Conservation (phyloP, 1,140 invertebrate species). For the Dinothrombium tinctorium region DNA sequence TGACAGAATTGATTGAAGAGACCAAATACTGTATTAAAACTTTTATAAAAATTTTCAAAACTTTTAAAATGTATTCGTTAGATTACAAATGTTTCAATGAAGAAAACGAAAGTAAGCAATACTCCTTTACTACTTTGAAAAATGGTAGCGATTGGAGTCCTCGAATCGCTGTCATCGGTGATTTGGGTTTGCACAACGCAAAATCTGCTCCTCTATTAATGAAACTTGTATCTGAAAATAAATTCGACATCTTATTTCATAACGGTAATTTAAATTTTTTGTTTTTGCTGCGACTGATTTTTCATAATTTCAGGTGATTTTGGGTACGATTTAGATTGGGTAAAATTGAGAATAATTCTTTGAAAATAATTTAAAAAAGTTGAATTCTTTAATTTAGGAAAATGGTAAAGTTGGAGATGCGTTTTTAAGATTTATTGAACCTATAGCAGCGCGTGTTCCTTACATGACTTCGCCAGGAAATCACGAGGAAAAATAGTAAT, state of each 20-base stretch:
- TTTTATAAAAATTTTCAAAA: not conserved
- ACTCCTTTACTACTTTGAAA: slow-evolving; percentile 8
- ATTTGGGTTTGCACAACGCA: slow-evolving; percentile 72
- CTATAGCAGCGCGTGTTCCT: slow-evolving; percentile 57
- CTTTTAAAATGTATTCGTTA: too few species aligned
- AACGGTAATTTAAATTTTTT: slow-evolving; percentile 31
- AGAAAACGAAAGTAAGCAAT: not conserved
- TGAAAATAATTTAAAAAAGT: too few species aligned
- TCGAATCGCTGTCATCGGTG: slow-evolving; percentile 54
- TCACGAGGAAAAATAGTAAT: slow-evolving; percentile 63
- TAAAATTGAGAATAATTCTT: slow-evolving; percentile 22
- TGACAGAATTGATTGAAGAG: slow-evolving; percentile 25
- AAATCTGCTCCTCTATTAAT: slow-evolving; percentile 47
- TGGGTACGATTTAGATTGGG: slow-evolving; percentile 75
- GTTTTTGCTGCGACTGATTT: too few species aligned
- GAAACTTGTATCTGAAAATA: slow-evolving; percentile 43
- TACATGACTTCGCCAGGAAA: slow-evolving; percentile 80
- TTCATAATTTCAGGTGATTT: slow-evolving; percentile 51
- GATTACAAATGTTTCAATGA: too few species aligned
- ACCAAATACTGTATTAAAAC: not conserved
- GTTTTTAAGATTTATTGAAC: slow-evolving; percentile 70
- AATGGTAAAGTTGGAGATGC: slow-evolving; percentile 53
- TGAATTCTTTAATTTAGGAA: slow-evolving; percentile 23
- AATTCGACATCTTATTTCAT: slow-evolving; percentile 68
- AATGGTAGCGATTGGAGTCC: slow-evolving; percentile 8